Conservation (phyloP, 2,888 invertebrate species). For the Calliopum simillimum region DNA sequence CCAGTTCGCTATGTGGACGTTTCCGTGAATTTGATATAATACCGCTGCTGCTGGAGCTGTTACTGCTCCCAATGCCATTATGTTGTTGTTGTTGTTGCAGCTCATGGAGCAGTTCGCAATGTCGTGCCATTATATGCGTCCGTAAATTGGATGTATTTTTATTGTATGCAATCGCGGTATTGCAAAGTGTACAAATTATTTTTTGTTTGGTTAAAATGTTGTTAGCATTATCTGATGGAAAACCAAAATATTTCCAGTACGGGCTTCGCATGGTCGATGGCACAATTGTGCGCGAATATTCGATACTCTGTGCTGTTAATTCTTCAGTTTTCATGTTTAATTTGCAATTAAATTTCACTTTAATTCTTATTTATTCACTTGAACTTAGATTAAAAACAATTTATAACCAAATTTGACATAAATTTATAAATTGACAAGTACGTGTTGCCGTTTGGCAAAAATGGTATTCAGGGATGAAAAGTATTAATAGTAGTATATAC, state of each 20-base stretch:
- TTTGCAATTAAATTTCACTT: too few relatives aligned
- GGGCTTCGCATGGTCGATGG: constrained; percentile 56
- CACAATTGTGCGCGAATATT: constrained; percentile 53
- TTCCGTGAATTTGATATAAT: background rate
- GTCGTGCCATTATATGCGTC: constrained; percentile 56
- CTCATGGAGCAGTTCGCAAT: constrained; percentile 51
- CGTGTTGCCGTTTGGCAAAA: too few relatives aligned
- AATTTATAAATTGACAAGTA: too few relatives aligned
- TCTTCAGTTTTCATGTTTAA: constrained; percentile 27
- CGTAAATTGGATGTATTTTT: constrained; percentile 58
- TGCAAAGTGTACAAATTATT: constrained; percentile 56
- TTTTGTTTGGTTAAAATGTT: constrained; percentile 55
- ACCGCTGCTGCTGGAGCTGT: constrained; percentile 13
- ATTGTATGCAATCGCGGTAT: constrained; percentile 54
- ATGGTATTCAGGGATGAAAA: too few relatives aligned
- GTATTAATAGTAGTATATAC: too few relatives aligned
- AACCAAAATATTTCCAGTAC: constrained; percentile 60
- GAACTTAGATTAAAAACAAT: too few relatives aligned
- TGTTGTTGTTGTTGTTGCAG: constrained; percentile 40
- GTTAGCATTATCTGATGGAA: constrained; percentile 54
- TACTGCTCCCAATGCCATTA: constrained; percentile 29
- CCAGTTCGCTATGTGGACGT: constrained; percentile 9
- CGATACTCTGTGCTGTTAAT: constrained; percentile 42
- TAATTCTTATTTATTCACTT: too few relatives aligned
- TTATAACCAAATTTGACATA: too few relatives aligned